Base-by-base conservation (phyloP, 2,888 invertebrate species). In the Agrochola litura region DNA sequence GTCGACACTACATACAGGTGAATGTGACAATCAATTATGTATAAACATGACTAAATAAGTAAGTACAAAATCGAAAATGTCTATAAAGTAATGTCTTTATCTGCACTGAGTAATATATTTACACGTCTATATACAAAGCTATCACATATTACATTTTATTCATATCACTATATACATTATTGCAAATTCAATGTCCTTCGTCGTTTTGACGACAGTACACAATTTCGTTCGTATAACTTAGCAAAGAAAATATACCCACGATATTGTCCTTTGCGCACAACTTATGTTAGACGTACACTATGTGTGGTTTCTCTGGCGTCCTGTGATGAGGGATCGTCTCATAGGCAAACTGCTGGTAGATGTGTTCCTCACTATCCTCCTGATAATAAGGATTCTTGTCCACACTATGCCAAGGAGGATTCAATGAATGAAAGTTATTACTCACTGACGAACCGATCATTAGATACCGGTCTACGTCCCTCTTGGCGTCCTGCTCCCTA, bases 261-360 rank as follows among this genome's bases (percentile, higher is more conserved):
- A 94, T 92, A 94, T 93, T 93, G 95, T 95, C 93, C 93, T 92
- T 94, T 92, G 93, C 92, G 88, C 92, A 93, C 93, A 95, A 93
- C 92, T 94, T 96, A 92, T 95, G 96, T 97, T 97, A 97, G 90
- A 97, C 97, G 89, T 97, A 97, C 94, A 97, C 97, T 95, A 97
- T 97, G 93, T 97, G 97, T 80, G 97, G 97, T 92, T 97, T 97
- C 90, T 97, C 97, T 74, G 97, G 96, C 86, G 97, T 96, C 90
- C 96, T 94, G 89, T 97, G 97, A 80, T 95, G 96, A 82, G 97
- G 97, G 71, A 97, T 97, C 22, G 97, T 97, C 90, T 97, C 97
- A 86, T 97, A 97, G 6, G 96, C 96, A 81, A 97, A 97, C 87
- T 97, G 97, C 86, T 97, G 97, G 88, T 97, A 97, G 89, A 97